Base-by-base conservation (phyloP, 1,140 invertebrate genomes). In the Drosophila ironensis region DNA sequence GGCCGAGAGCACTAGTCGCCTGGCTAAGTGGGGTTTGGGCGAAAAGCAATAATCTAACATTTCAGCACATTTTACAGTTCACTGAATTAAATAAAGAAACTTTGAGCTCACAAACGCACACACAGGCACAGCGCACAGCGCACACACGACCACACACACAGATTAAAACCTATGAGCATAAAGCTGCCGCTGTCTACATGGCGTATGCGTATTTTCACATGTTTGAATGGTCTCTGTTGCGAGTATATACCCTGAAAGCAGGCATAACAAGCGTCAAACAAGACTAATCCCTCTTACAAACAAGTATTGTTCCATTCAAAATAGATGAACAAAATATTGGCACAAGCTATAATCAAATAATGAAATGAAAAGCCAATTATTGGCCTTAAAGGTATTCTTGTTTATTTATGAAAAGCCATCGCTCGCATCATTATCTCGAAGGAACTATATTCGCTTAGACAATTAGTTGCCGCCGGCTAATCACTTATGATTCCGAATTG, bases 51-150 rank as follows among this genome's bases (percentile, higher is more conserved):
- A 84, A 84, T 84, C 78, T 84, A 84, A 84, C 78, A 86, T 84
- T 84, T 84, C 78, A 84, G 78, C 78, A 84, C 78, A 84, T 84
- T 84, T 84, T 84, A 84, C 78, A 84, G 78, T 86, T 84, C 78
- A 84, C 80, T 84, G 78, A 84, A 84, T 84, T 86, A 86, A 84
- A 84, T 84, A 84, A 84, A 86, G 80, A 84, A 84, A 84, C 78
- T 84, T 84, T 74, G 78, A 73, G 73, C 69, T 57, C 61, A 56
- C 68, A 52, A 28, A 17, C 20, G 48, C 44, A 33, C 5, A 44
- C 37, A 47, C 33, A 57, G n/a, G n/a, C n/a, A n/a, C n/a, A n/a
- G n/a, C n/a, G n/a, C 25, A 45, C 30, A 33, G 47, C 51, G 57
- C 41, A 67, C 28, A 50, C 16, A 24, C 25, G 30, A 33, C 28